These are phyloP conservation scores for Dendrocincla tyrannina DNA, from an alignment of 2,797 vertebrate genomes.

Conservation along the genomic window DNA sequence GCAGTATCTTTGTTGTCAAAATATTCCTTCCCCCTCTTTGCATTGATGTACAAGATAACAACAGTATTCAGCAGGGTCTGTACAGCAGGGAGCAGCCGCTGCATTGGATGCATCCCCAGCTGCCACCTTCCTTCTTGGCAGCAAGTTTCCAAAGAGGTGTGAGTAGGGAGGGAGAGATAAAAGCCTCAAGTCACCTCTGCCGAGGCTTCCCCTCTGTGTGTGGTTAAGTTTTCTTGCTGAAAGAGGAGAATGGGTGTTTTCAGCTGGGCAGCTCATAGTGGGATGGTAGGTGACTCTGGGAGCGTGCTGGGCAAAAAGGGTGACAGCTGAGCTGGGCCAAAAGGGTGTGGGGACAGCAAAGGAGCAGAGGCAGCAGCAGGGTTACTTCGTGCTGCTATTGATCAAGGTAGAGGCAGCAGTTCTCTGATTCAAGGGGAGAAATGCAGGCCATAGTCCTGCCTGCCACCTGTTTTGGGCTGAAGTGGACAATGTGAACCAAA, in stretches of 20 bases:
- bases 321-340: neutral
- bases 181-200: neutral
- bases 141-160: neutral
- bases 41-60: neutral
- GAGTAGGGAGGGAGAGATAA: neutral
- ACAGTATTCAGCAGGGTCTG: neutral
- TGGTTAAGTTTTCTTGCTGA: neutral
- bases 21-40: neutral
- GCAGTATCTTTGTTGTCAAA: constrained; percentile 6
- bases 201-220: rapidly evolving
- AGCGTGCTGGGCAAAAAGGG: rapidly evolving
- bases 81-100: neutral
- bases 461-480: neutral
- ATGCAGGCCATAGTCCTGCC: neutral
- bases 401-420: neutral
- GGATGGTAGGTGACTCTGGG: neutral
- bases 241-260: neutral
- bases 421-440: neutral
- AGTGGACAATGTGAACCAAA: neutral
- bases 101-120: neutral
- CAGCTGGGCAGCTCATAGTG: neutral
- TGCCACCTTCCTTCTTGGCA: neutral
- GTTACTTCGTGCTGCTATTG: neutral
- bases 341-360: neutral
- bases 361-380: too few relatives aligned